Conservation (phyloP, 2,888 invertebrate species). For the Amblyjoppa fuscipennis region DNA sequence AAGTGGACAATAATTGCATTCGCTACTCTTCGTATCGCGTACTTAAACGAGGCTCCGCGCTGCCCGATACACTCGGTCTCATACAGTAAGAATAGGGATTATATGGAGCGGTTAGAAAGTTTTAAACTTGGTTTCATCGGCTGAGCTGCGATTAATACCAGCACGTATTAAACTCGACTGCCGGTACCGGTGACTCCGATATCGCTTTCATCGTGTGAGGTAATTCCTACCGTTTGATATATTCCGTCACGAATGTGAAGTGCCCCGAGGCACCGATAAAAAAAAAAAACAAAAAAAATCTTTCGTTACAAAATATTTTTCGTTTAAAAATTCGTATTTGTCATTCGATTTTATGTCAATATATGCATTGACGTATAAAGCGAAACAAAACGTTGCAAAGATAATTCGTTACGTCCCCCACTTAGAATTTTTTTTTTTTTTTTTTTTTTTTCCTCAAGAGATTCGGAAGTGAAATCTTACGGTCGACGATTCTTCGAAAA, state of each 20-base stretch:
- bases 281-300: background rate
- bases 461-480: background rate
- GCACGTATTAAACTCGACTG: constrained; percentile 65
- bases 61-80: background rate
- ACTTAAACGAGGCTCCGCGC: background rate
- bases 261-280: background rate
- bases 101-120: constrained; percentile 72
- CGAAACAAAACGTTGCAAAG: too few species aligned
- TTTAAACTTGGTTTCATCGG: constrained; percentile 46
- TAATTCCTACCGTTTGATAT: constrained; percentile 60
- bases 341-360: too few species aligned
- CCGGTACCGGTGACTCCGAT: constrained; percentile 34
- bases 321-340: background rate
- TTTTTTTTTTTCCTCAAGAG: background rate
- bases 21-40: background rate
- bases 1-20: constrained; percentile 55
- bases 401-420: background rate
- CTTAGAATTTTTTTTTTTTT: background rate
- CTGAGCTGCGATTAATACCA: constrained; percentile 44
- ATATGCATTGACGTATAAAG: too few species aligned
- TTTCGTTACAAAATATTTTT: background rate
- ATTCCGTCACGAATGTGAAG: constrained; percentile 39
- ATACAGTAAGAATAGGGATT: constrained; percentile 54
- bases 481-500: background rate
- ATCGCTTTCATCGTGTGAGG: constrained; percentile 69